Base-by-base conservation (phyloP, 2,113 vertebrate genomes). In the Hassar affinis region DNA sequence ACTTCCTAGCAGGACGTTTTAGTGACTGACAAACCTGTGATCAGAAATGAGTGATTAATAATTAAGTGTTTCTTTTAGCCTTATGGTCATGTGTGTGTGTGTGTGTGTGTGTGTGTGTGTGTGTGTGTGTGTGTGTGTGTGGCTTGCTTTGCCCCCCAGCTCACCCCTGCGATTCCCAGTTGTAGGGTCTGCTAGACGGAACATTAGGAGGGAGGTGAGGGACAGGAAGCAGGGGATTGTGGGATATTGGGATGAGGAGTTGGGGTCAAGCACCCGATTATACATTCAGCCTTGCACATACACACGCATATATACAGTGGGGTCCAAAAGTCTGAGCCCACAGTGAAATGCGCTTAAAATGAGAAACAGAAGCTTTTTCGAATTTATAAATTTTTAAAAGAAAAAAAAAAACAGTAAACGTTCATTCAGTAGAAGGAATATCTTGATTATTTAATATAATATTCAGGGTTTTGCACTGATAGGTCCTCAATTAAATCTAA, bases 91-190 rank as follows among this genome's bases (percentile, higher is more conserved):
- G n/a, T n/a, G n/a, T n/a, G n/a, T n/a, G n/a, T n/a, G n/a, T n/a
- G n/a, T n/a, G n/a, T n/a, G n/a, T n/a, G n/a, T 54, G n/a, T 30
- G 12, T 59, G 68, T 57, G 33, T 82, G 38, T 82, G 81, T 45
- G 42, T 51, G 72, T 61, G 18, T 83, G 47, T 83, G 81, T 75
- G 47, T 71, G 33, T 78, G 52, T 38, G 52, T 57, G 75, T 25
- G 18, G 52, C 22, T 56, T 78, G 30, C 30, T 42, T 78, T 78
- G 75, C 52, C 75, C 75, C 52, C 30, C 33, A 42, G 52, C 52
- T 78, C 75, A 78, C 75, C 75, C 75, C 75, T 78, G 33, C 20
- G 20, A 75, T 75, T 78, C 75, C 75, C 75, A 78, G 30, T 78
- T 78, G 52, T 22, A 57, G 75, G 74, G 18, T 77, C 30, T 77